Base-by-base conservation (phyloP, 2,888 invertebrate species). In the Heliconius cydno region DNA sequence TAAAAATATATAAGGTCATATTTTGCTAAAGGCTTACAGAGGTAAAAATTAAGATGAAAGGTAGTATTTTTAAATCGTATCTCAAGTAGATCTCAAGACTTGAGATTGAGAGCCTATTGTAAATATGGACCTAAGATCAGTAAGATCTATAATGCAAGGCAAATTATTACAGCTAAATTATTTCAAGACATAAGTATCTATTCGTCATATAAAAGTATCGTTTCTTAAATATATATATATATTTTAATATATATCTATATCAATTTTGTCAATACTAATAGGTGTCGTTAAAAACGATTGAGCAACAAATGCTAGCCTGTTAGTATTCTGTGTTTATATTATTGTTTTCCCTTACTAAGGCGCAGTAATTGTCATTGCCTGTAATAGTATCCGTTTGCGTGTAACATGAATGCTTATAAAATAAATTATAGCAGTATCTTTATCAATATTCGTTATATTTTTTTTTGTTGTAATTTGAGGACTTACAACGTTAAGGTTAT, bases 281-380 rank as follows among this genome's bases (percentile, higher is more conserved):
- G 7, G 12, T 30, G 22, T 22, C 13, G 52, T 30, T 30, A 30
- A 30, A 52, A 34, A n/a, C 22, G 73, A 73, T 60, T 30, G 15
- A 25, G 38, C 57, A 60, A 73, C 34, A 34, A n/a, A 34, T 7
- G n/a, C 30, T 34, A 3, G 52, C 52, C 15, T 6, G 46, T 74
- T 68, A 70, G 63, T 79, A 79, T 75, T 63, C 78, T 52, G 12
- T 63, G 63, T 75, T 73, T 67, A 38, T 68, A 60, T 68, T 74
- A 68, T 52, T 67, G 73, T 78, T 78, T 78, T 78, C 73, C 73
- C 78, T 78, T 73, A 73, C 57, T 46, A 25, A 79, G 68, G 63
- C 68, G 46, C 34, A 25, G 34, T 66, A 66, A 73, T 78, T 74
- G 73, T 74, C 73, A 74, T 46, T 5, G 41, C 7, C 25, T 66